These are phyloP conservation scores for Peribatodes rhomboidaria DNA, from an alignment of 2,888 invertebrate species.

Conservation along the genomic window DNA sequence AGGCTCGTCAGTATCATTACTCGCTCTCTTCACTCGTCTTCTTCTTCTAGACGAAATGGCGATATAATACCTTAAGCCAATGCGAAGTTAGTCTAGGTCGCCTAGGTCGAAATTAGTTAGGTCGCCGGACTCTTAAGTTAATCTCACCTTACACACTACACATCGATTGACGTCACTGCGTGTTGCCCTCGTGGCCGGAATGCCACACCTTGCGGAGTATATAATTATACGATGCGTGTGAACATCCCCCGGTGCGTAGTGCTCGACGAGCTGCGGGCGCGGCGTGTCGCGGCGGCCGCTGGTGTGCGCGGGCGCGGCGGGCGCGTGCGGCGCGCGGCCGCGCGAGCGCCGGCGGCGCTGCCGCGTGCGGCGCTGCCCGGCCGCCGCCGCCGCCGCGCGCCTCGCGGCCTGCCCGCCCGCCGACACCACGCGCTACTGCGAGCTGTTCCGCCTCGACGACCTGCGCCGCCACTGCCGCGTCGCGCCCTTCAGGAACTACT, in stretches of 20 bases:
- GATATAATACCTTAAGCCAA: too few relatives aligned
- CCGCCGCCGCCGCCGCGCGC: conserved; percentile 49
- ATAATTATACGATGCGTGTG: too few relatives aligned
- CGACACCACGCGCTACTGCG: conserved; percentile 83
- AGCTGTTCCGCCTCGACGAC: conserved; percentile 69
- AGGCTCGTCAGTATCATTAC: too few relatives aligned
- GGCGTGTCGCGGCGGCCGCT: conserved; percentile 85
- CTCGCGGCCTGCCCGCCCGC: conserved; percentile 59
- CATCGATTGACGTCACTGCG: too few relatives aligned
- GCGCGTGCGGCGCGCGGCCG: conserved; percentile 85
- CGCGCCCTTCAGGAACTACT: conserved; percentile 85
- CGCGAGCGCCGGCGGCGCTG: conserved; percentile 84
- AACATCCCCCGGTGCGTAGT: too few relatives aligned
- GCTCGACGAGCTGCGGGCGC: conserved; percentile 87
- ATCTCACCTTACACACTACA: neutral
- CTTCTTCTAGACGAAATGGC: too few relatives aligned
- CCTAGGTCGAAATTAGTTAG: too few relatives aligned
- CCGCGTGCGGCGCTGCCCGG: conserved; percentile 70
- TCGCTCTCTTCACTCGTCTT: too few relatives aligned
- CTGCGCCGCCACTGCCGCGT: conserved; percentile 85
- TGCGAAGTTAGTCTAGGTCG: too few relatives aligned
- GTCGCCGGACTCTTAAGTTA: too few relatives aligned
- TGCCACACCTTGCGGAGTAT: neutral
- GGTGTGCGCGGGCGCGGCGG: conserved; percentile 82
- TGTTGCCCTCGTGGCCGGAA: too few relatives aligned